Percentiles rank a stretch among this genome's conserved stretches.
Conservation (phyloP, 1,140 invertebrate genomes). For the Dendroctonus ponderosae region DNA sequence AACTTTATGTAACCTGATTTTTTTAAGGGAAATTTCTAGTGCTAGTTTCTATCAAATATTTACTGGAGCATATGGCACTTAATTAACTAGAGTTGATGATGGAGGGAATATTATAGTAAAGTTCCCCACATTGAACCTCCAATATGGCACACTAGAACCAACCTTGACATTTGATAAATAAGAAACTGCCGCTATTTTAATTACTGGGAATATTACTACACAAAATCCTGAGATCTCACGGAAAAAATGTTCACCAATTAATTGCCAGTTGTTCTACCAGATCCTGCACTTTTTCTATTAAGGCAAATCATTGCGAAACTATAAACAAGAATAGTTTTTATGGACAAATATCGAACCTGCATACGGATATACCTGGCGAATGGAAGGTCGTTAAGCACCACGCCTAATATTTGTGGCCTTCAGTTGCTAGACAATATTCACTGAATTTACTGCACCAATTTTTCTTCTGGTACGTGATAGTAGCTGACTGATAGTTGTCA, state of each 20-base stretch:
- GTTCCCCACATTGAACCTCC: neutral
- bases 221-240: neutral
- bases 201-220: neutral
- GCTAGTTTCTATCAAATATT: too few species aligned
- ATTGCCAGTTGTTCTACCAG: neutral
- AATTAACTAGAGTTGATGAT: neutral
- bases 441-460: neutral
- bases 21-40: too few species aligned
- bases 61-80: neutral
- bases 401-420: constrained; percentile 9
- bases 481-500: too few species aligned
- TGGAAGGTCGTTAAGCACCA: constrained; percentile 14
- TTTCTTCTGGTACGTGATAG: too few species aligned
- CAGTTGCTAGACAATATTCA: constrained; percentile 9
- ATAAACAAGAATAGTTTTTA: neutral
- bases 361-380: constrained; percentile 12
- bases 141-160: neutral
- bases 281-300: neutral
- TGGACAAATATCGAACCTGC: neutral
- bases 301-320: too few species aligned
- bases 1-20: too few species aligned
- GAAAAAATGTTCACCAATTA: neutral
- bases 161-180: constrained; percentile 5
- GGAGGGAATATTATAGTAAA: neutral
- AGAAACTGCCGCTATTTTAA: constrained; percentile 4